Percentiles rank a stretch among this genome's conserved stretches.
Evolutionary conservation across 2,888 invertebrate species (phyloP).

Genomic region (Hirtodrosophila trivittata): DNA sequence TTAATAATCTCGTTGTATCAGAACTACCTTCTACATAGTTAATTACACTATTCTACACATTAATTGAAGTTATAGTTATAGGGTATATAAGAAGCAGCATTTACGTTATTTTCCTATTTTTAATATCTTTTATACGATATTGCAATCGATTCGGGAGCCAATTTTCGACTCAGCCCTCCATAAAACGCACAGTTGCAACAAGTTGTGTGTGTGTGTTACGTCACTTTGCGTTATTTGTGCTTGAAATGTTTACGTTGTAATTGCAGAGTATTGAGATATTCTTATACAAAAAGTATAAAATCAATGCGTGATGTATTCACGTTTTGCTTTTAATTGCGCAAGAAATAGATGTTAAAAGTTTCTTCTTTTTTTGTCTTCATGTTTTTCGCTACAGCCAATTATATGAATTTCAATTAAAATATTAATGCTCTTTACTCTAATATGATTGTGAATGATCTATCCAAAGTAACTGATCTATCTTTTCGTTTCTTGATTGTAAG

Average conservation of each 20-base stretch:
- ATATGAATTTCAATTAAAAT: too few relatives aligned
- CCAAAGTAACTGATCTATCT: too few relatives aligned
- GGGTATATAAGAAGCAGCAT: not conserved
- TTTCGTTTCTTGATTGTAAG: too few relatives aligned
- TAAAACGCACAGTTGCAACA: slow-evolving; percentile 22
- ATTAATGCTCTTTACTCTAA: too few relatives aligned
- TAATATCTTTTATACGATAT: slow-evolving; percentile 4
- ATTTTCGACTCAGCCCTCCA: slow-evolving; percentile 19
- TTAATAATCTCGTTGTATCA: too few relatives aligned
- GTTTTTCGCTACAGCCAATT: too few relatives aligned
- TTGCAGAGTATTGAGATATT: slow-evolving; percentile 11
- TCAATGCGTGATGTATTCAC: slow-evolving; percentile 2
- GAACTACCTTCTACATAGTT: too few relatives aligned
- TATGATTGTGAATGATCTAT: too few relatives aligned
- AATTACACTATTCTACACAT: not conserved
- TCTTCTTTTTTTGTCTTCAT: too few relatives aligned
- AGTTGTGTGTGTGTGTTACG: slow-evolving; percentile 21
- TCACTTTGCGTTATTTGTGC: slow-evolving; percentile 19
- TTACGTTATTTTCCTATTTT: too few relatives aligned
- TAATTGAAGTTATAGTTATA: not conserved
- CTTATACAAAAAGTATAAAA: slow-evolving; percentile 10
- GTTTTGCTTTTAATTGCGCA: slow-evolving; percentile 7
- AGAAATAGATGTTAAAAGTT: not conserved
- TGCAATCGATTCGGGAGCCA: slow-evolving; percentile 19
- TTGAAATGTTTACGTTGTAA: slow-evolving; percentile 31